Base-by-base conservation (phyloP, 2,113 vertebrate genomes). In the Petroica traversi region DNA sequence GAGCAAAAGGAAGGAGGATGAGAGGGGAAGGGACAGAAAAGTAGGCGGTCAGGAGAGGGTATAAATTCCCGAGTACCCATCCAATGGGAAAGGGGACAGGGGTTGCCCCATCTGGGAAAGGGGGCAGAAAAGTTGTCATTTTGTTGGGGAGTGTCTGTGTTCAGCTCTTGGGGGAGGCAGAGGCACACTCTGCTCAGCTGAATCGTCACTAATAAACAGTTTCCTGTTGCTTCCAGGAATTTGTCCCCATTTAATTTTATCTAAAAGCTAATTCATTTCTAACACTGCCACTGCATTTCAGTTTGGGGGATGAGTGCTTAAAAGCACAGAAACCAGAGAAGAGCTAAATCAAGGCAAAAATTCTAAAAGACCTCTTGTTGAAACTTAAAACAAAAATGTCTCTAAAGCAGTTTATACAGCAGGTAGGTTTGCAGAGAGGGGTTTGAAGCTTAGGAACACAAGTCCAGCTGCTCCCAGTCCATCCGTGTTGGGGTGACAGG, bases 151-250 rank as follows among this genome's bases (percentile, higher is more conserved):
- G 6, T 43, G 3, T 17, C 8, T 31, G 5, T 62, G 46, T 49
- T 43, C 1, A 3, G 11, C 26, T 45, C 7, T 26, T 0, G 5
- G 7, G 8, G 18, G 24, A 13, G 2, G 5, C 10, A 22, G 23
- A 0, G 0, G 8, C 5, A 2, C 2, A 2, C 4, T 7, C 0
- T 0, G 5, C 36, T 31, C 17, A 17, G 33, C 5, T 38, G 14
- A 62, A 33, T 26, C 1, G 1, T 54, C 36, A 3, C 14, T 33
- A 7, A 31, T 25, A 25, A 52, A 46, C 6, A 17, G 8, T 45
- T 54, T 45, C 11, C 46, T 83, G 62, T 54, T 26, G 22, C 28
- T 45, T 62, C 0, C 0, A 26, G 1, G 22, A 11, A 8, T 45
- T 31, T 33, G 18, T 22, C 33, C 22, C 13, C 18, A 22, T 63